Conservation (phyloP, 2,113 vertebrate genomes). For the Cromileptes altivelis region DNA sequence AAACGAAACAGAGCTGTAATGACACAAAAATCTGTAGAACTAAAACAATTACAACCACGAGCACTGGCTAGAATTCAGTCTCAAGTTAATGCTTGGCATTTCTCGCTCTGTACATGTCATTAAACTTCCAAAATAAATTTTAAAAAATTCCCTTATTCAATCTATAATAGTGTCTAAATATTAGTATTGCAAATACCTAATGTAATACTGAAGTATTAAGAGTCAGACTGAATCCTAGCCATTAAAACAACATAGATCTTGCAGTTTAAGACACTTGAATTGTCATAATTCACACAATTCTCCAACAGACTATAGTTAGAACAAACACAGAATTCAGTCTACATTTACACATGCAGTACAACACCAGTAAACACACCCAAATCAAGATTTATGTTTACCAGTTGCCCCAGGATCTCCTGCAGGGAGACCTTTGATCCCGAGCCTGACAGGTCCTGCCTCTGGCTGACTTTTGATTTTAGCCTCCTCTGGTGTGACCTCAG, state of each 20-base stretch:
- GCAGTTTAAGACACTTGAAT: not conserved
- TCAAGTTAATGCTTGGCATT: not conserved
- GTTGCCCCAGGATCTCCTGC: constrained; percentile 45
- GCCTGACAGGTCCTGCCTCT: constrained; percentile 28
- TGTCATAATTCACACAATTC: not conserved
- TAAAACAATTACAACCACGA: not conserved
- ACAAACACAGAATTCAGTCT: constrained; percentile 7
- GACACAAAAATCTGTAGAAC: not conserved
- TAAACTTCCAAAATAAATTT: not conserved
- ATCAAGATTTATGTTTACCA: constrained; percentile 61
- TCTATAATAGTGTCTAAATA: not conserved
- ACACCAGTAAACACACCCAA: constrained; percentile 16
- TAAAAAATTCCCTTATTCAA: not conserved
- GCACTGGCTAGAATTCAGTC: constrained; percentile 42
- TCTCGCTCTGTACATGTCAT: not conserved
- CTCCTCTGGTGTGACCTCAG: constrained; percentile 34
- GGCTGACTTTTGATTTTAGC: constrained; percentile 43
- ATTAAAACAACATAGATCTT: constrained; percentile 12
- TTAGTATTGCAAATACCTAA: not conserved
- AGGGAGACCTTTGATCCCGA: constrained; percentile 47
- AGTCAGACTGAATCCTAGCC: constrained; percentile 31
- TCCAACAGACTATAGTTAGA: constrained; percentile 17
- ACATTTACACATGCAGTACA: constrained; percentile 49
- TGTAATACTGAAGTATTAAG: not conserved
- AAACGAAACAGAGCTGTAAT: not conserved